Evolutionary conservation across 2,888 invertebrate genomes (phyloP).

Genomic region (Pterostichus madidus): DNA sequence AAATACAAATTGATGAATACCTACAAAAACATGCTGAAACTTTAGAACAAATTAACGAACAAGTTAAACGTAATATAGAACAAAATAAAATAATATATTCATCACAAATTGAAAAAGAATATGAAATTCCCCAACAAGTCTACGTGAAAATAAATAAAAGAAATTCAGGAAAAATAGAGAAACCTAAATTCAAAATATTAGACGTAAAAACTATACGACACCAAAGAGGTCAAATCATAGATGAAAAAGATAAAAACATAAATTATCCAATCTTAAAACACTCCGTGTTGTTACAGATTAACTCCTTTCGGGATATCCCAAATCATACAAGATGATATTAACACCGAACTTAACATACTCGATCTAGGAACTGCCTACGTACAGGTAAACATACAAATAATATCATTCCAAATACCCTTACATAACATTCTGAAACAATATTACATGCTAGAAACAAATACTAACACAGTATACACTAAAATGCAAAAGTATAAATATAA

Average conservation of each 20-base stretch:
- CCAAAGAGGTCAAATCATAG: conserved; percentile 7
- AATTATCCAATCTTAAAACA: too few relatives aligned
- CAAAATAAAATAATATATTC: conserved; percentile 34
- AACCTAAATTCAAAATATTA: conserved; percentile 37
- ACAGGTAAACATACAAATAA: too few relatives aligned
- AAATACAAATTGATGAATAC: neutral
- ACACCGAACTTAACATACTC: too few relatives aligned
- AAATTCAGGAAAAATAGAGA: conserved; percentile 41
- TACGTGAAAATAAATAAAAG: conserved; percentile 33
- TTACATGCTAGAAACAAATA: too few relatives aligned
- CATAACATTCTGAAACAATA: too few relatives aligned
- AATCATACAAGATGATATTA: too few relatives aligned
- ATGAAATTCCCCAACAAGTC: neutral
- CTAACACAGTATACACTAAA: too few relatives aligned
- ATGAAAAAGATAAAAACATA: neutral
- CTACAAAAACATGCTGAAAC: conserved; percentile 5
- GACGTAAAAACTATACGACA: conserved; percentile 6
- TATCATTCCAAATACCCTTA: too few relatives aligned
- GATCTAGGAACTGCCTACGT: too few relatives aligned
- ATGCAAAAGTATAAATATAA: too few relatives aligned
- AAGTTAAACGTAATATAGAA: conserved; percentile 3
- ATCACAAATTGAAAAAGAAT: conserved; percentile 3
- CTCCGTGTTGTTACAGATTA: too few relatives aligned
- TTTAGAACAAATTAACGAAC: conserved; percentile 21
- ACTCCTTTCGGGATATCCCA: too few relatives aligned